Conservation (phyloP, 2,888 invertebrate species). For the Galerucella calmariensis region DNA sequence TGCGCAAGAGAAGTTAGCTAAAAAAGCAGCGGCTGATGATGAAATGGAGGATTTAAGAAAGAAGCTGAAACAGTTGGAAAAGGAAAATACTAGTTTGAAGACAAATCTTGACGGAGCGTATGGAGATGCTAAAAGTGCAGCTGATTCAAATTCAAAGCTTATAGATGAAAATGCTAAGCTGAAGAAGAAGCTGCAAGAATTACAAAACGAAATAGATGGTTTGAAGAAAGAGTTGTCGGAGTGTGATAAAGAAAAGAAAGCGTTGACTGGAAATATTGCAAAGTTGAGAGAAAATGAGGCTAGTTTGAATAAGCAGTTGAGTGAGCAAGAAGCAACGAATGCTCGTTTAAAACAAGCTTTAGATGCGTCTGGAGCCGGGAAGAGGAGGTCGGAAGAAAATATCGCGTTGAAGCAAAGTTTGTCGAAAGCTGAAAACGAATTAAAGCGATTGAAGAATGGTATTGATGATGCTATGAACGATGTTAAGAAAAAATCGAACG, state of each 20-base stretch:
- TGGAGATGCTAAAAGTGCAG: conserved; percentile 35
- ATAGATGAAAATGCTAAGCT: conserved; percentile 36
- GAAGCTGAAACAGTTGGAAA: conserved; percentile 35
- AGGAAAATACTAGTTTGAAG: conserved; percentile 43
- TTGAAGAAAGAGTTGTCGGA: conserved; percentile 38
- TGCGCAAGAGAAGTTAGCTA: conserved; percentile 13
- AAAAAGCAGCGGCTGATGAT: conserved; percentile 9
- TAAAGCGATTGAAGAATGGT: conserved; percentile 43
- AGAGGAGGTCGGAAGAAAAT: conserved; percentile 45
- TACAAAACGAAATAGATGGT: conserved; percentile 44
- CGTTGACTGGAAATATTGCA: conserved; percentile 6
- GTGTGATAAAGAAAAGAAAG: conserved; percentile 28
- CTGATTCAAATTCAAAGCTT: conserved; percentile 19
- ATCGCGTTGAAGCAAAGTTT: conserved; percentile 41
- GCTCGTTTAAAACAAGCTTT: conserved; percentile 46
- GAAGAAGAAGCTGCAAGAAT: conserved; percentile 40
- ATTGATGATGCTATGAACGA: conserved; percentile 34
- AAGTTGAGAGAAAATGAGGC: conserved; percentile 29
- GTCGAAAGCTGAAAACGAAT: conserved; percentile 45
- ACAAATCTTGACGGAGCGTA: conserved; percentile 35
- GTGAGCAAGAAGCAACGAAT: conserved; percentile 40
- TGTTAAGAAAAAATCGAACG: conserved; percentile 21
- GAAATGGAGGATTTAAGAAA: conserved; percentile 39
- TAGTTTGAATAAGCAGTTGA: conserved; percentile 25
- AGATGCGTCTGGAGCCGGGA: conserved; percentile 35